Base-by-base conservation (phyloP, 2,113 vertebrate species). In the Quiscalus mexicanus region DNA sequence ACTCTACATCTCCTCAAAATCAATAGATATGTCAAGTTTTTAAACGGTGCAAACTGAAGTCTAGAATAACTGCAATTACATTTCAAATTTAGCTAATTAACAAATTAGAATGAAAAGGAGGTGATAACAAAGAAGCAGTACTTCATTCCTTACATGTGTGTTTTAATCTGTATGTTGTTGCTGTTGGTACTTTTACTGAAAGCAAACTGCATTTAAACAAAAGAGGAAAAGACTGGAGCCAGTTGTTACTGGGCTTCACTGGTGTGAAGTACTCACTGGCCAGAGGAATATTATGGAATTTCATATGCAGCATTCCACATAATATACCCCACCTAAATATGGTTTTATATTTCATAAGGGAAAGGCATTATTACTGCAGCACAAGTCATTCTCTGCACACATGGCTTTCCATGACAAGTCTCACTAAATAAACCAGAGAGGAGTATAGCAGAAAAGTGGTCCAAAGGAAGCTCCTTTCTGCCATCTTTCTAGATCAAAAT, bases 1-100 rank as follows among this genome's bases (percentile, higher is more conserved):
- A 98, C 56, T 98, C 96, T 77, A 95, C 84, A 47, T 50, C 96
- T 79, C 74, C 98, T 99, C 74, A 60, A 85, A 86, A 81, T 67
- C 53, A 65, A 96, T 9, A 75, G 49, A 80, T 33, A 78, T n/a
- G 74, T 78, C 12, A 69, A 37, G 37, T 35, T 87, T 87, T 81
- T 69, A 87, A 82, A 64, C 10, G 11, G 30, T 31, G 15, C 28
- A 71, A 69, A 58, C 9, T 58, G 11, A 60, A 62, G 30, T 22
- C 47, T 74, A 55, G 15, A 69, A 45, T 50, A 93, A 84, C 5
- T 60, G 20, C n/a, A 52, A 24, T 71, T 56, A 58, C 22, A 42
- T 45, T 67, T 44, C 7, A 77, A 84, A 81, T 56, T 56, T 13
- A 63, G 21, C 28, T 76, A 41, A 64, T 47, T 44, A 74, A 42